phyloP scores from a whole-genome alignment of 2,113 vertebrate genomes.

The Pelodiscus sinensis region DNA sequence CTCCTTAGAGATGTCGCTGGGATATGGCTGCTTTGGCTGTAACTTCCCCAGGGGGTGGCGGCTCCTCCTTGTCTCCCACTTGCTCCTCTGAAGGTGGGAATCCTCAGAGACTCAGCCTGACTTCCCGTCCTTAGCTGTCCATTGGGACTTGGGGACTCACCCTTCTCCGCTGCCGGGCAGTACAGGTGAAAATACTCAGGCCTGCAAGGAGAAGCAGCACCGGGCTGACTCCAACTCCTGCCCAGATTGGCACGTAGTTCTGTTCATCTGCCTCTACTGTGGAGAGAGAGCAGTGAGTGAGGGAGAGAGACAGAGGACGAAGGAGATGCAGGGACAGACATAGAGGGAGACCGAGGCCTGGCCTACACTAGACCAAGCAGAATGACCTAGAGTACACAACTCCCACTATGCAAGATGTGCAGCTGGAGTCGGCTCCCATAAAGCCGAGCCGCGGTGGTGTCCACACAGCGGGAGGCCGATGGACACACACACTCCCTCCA shows the following conservation, averaged over 20 bases:
- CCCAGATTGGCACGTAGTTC: not conserved
- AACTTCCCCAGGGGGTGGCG: not conserved
- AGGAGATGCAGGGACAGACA: no score
- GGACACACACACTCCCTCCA: no score
- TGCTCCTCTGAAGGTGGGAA: not conserved
- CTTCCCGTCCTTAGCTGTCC: not conserved
- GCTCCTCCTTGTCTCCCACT: not conserved
- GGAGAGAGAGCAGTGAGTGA: not conserved
- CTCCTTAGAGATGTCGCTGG: not conserved
- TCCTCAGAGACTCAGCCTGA: not conserved
- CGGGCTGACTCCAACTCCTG: not conserved
- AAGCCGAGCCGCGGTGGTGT: no score
- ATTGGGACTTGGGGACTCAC: conserved; percentile 62
- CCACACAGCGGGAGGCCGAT: no score
- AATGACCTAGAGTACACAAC: no score
- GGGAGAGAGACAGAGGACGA: not conserved
- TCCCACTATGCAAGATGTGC: no score
- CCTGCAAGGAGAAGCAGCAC: conserved; percentile 16
- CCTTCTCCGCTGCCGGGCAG: conserved; percentile 47
- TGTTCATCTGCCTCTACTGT: conserved; percentile 2
- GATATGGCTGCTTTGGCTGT: not conserved
- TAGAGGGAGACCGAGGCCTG: no score
- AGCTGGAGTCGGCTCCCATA: no score
- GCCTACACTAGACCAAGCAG: no score
- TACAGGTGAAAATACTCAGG: conserved; percentile 28